phyloP scores from a whole-genome alignment of 2,113 vertebrate species.

The Fregata magnificens region DNA sequence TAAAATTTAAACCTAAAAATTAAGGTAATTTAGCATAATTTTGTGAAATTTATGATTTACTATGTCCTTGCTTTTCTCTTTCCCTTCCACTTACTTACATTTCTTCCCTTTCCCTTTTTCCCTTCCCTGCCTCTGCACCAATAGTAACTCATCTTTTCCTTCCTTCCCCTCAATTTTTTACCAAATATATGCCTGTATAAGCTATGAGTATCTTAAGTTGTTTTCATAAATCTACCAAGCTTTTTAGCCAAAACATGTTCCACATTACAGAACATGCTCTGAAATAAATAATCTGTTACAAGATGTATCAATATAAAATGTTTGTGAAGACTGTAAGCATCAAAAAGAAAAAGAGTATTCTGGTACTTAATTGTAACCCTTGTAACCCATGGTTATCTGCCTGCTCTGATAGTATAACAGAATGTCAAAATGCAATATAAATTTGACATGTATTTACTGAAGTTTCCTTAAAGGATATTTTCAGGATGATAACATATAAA shows the following conservation, averaged over 20 bases:
- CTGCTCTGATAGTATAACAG: neutral
- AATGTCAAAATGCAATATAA: neutral
- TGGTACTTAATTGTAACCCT: neutral
- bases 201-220: neutral
- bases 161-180: neutral
- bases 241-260: neutral
- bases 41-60: neutral
- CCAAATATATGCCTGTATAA: neutral
- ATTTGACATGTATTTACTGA: neutral
- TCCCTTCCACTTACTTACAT: neutral
- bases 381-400: neutral
- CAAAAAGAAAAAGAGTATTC: neutral
- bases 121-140: fast-evolving
- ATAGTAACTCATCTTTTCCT: neutral
- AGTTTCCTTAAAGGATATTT: neutral
- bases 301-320: neutral
- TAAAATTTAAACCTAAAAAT: neutral
- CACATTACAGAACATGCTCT: neutral
- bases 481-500: neutral
- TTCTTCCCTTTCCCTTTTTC: neutral
- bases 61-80: neutral
- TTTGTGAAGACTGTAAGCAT: neutral
- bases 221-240: neutral
- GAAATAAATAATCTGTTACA: neutral
- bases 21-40: neutral